These are phyloP conservation scores for Passer domesticus DNA, from an alignment of 2,113 vertebrate genomes.

Conservation along the genomic window DNA sequence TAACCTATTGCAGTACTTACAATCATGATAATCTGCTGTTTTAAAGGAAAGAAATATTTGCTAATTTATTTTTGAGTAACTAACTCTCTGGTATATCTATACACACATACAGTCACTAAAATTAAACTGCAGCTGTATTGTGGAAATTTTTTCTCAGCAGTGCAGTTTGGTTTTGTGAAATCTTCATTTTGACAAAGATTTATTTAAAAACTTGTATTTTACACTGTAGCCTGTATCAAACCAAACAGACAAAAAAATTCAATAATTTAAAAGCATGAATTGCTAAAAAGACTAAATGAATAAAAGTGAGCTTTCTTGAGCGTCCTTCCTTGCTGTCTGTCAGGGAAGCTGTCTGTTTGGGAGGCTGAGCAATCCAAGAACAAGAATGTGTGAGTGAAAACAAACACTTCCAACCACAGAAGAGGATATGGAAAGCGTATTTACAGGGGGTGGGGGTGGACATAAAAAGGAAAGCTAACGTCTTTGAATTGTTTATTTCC, in stretches of 20 bases:
- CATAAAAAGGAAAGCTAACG: not conserved
- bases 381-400: not conserved
- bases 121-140: not conserved
- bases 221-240: not conserved
- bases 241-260: not conserved
- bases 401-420: not conserved
- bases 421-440: not conserved
- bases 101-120: not conserved
- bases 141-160: not conserved
- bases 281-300: not conserved
- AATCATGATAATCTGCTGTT: not conserved
- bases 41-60: constrained; percentile 21
- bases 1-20: not conserved
- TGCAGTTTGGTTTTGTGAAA: not conserved
- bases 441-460: not conserved
- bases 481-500: constrained; percentile 57
- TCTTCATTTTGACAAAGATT: not conserved
- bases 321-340: not conserved
- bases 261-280: not conserved
- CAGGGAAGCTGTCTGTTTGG: not conserved
- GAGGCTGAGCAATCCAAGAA: not conserved
- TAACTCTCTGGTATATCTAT: not conserved
- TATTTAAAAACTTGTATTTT: not conserved
- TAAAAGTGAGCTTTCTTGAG: not conserved
- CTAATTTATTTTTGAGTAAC: constrained; percentile 34